Percentiles rank a stretch among this genome's conserved stretches.
Conservation (phyloP, 2,888 invertebrate species). For the Drosophila antonietae region DNA sequence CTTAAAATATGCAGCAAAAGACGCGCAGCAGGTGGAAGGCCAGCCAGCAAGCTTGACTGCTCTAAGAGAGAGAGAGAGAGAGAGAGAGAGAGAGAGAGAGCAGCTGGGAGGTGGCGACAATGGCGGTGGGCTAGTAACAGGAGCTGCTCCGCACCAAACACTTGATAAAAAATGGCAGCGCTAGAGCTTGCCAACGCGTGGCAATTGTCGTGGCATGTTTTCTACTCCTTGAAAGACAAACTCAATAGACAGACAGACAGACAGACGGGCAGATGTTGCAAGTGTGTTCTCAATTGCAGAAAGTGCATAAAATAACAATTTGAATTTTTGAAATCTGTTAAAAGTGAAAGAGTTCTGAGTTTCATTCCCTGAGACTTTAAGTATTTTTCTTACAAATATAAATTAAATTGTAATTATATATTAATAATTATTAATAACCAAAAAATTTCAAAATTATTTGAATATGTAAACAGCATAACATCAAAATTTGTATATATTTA, state of each 20-base stretch:
- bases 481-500: not conserved
- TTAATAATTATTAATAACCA: not conserved
- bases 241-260: conserved; percentile 1
- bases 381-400: not conserved
- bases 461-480: not conserved
- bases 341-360: not conserved
- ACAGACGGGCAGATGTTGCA: not conserved
- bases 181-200: conserved; percentile 51
- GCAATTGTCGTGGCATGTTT: conserved; percentile 45
- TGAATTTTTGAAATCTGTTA: not conserved
- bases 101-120: not conserved
- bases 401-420: not conserved
- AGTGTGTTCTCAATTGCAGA: conserved; percentile 14
- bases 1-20: conserved; percentile 66
- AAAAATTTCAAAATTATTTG: no score
- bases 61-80: not conserved
- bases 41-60: not conserved
- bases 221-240: conserved; percentile 6
- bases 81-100: not conserved
- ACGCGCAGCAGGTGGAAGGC: conserved; percentile 67
- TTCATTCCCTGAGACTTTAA: not conserved
- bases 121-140: conserved; percentile 1
- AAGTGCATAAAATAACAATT: not conserved
- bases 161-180: conserved; percentile 56
- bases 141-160: conserved; percentile 45